A percentile compares a stretch with the other conserved stretches of the same genome.
These are phyloP conservation scores for Rhagologus leucostigma DNA, from an alignment of 2,113 vertebrate species.

Conservation along the genomic window DNA sequence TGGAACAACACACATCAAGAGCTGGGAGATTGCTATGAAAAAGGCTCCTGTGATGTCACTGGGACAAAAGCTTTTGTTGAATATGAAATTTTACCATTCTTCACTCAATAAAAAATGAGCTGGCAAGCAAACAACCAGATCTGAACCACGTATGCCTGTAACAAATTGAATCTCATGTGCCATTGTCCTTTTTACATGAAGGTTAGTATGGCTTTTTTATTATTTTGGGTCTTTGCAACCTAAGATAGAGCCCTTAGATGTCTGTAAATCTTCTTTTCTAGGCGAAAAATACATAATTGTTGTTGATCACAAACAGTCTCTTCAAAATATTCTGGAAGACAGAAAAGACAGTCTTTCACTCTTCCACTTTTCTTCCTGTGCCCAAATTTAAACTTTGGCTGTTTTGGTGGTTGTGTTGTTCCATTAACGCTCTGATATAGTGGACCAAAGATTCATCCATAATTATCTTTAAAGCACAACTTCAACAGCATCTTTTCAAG, in stretches of 20 bases:
- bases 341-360: not conserved
- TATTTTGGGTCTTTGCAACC: not conserved
- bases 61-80: not conserved
- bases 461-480: conserved; percentile 10
- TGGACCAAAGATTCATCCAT: not conserved
- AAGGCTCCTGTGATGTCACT: not conserved
- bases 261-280: not conserved
- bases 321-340: not conserved
- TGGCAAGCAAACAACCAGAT: not conserved
- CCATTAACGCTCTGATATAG: not conserved
- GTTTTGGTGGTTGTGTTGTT: not conserved
- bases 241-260: not conserved
- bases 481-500: conserved; percentile 23
- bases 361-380: not conserved
- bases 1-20: not conserved
- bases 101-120: not conserved
- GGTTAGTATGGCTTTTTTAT: not conserved
- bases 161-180: not conserved
- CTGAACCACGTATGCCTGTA: not conserved
- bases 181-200: not conserved
- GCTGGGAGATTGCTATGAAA: not conserved
- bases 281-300: not conserved
- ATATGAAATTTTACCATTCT: not conserved
- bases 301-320: not conserved
- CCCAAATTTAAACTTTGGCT: not conserved